A percentile compares a stretch with the other conserved stretches of the same genome.
These are phyloP conservation scores for Phylloscopus trochiloides DNA, from an alignment of 2,113 vertebrate genomes.

Conservation along the genomic window DNA sequence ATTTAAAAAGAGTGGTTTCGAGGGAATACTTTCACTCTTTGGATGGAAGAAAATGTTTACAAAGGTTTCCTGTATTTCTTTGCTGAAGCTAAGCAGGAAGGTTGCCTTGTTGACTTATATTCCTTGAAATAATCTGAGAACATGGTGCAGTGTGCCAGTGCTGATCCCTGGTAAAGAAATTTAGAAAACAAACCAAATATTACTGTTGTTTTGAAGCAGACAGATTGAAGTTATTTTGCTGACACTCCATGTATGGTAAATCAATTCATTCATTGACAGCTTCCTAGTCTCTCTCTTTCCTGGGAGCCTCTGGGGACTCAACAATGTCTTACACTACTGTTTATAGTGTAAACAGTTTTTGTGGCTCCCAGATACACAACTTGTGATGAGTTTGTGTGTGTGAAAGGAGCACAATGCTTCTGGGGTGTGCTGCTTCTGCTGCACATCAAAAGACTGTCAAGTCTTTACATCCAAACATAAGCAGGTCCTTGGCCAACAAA, in stretches of 20 bases:
- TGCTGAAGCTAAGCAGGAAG: not conserved
- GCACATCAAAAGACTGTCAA: not conserved
- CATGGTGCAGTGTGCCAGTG: not conserved
- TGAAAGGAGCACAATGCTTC: not conserved
- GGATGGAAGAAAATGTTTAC: not conserved
- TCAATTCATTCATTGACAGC: not conserved
- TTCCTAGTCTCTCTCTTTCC: not conserved
- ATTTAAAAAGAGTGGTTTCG: not conserved
- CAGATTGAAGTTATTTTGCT: not conserved
- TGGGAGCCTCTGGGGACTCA: not conserved
- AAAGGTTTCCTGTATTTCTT: not conserved
- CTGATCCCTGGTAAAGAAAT: not conserved
- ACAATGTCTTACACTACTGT: not conserved
- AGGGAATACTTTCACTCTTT: not conserved
- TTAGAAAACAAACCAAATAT: not conserved
- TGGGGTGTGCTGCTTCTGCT: not conserved
- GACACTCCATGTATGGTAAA: not conserved
- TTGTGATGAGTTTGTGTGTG: not conserved
- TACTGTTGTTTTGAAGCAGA: not conserved
- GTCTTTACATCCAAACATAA: accelerated
- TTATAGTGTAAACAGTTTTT: not conserved
- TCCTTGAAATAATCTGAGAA: not conserved
- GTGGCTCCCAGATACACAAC: not conserved
- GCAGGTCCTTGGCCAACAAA: not conserved
- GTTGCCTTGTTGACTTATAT: not conserved